Percentiles rank a stretch among this genome's conserved stretches.
Evolutionary conservation across 2,888 invertebrate genomes (phyloP).

Genomic region (Eutolmus rufibarbis): DNA sequence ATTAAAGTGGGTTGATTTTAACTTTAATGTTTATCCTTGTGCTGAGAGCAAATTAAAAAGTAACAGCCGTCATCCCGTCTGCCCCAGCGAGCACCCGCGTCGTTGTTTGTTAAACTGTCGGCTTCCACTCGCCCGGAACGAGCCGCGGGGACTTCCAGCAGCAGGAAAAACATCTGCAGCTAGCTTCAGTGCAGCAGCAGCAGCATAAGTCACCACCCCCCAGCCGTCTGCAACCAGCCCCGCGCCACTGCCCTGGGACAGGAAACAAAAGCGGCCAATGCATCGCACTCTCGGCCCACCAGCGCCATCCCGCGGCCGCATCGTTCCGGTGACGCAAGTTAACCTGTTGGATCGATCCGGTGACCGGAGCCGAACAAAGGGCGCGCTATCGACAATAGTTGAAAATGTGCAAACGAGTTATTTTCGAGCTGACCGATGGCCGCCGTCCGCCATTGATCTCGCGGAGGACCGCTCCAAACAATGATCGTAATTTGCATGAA

Average conservation of each 20-base stretch:
- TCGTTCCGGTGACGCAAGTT: not conserved
- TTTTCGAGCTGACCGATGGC: constrained; percentile 12
- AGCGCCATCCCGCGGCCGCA: not conserved
- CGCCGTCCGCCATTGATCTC: constrained; percentile 1
- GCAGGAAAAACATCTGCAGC: not conserved
- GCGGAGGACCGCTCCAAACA: not conserved
- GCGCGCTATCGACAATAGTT: constrained; percentile 1
- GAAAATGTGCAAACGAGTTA: constrained; percentile 22
- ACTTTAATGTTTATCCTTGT: not conserved
- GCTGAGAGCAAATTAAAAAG: not conserved
- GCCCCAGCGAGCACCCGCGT: not conserved
- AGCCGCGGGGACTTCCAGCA: not conserved
- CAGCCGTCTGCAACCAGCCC: not conserved
- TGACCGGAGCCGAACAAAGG: constrained; percentile 31
- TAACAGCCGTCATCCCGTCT: not conserved
- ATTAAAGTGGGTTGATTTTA: not conserved
- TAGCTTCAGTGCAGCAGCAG: not conserved
- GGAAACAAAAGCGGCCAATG: not conserved
- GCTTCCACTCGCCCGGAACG: not conserved
- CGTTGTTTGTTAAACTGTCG: not conserved
- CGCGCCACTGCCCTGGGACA: not conserved
- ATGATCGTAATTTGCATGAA: constrained; percentile 22
- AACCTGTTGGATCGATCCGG: constrained; percentile 35
- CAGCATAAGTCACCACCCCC: not conserved
- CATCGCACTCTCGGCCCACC: not conserved